Percentiles rank a stretch among this genome's conserved stretches.
phyloP scores from a whole-genome alignment of 2,888 invertebrate genomes.

The Chaetoderma sp. region DNA sequence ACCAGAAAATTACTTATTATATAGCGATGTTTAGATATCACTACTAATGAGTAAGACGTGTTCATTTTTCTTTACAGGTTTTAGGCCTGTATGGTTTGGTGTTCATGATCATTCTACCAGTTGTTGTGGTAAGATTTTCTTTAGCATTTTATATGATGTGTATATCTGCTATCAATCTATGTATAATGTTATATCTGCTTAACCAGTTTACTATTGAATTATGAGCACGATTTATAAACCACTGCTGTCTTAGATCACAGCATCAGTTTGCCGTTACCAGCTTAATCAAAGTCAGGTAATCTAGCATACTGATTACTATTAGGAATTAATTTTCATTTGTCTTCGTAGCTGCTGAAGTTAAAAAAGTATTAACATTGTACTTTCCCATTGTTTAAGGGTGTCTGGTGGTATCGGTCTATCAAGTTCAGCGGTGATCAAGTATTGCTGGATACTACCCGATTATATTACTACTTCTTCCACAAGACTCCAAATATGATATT shows the following conservation, averaged over 20 bases:
- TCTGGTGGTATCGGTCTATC: slow-evolving; percentile 99
- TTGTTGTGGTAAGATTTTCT: slow-evolving; percentile 74
- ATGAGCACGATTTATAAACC: not conserved
- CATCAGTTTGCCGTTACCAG: too few relatives aligned
- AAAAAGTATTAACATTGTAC: too few relatives aligned
- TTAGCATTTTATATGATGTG: too few relatives aligned
- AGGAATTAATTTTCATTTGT: not conserved
- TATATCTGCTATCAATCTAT: too few relatives aligned
- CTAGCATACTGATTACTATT: too few relatives aligned
- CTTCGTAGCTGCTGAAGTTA: too few relatives aligned
- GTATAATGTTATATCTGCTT: not conserved
- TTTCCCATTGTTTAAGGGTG: slow-evolving; percentile 74
- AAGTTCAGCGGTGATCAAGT: slow-evolving; percentile 96
- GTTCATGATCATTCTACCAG: slow-evolving; percentile 93
- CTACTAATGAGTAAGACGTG: not conserved
- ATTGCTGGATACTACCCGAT: slow-evolving; percentile 93
- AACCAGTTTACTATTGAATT: not conserved
- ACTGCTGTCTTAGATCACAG: not conserved
- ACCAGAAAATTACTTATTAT: not conserved
- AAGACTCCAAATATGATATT: slow-evolving; percentile 96
- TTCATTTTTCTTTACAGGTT: slow-evolving; percentile 46
- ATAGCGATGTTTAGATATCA: slow-evolving; percentile 3
- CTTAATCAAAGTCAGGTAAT: too few relatives aligned
- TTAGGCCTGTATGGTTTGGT: slow-evolving; percentile 78
- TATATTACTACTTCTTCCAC: slow-evolving; percentile 95